Evolutionary conservation across 2,797 vertebrate genomes (phyloP).

Genomic region (Leucoraja ocellata): DNA sequence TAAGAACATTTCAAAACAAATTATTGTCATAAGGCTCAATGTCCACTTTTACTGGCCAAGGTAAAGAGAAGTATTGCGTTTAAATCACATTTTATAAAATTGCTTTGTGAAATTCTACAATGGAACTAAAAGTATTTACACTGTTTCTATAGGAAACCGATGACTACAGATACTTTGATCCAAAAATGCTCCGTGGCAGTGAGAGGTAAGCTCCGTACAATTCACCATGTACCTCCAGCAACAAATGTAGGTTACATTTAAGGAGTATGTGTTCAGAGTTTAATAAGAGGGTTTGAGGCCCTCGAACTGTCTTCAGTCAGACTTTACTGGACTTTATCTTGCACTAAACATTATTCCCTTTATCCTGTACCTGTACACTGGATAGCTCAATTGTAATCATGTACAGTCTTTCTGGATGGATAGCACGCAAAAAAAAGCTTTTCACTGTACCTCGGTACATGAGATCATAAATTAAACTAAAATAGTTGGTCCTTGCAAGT

Average conservation of each 20-base stretch:
- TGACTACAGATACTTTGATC: conserved; percentile 95
- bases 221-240: conserved; percentile 14
- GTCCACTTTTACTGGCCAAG: not conserved
- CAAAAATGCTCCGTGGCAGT: conserved; percentile 91
- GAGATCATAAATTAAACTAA: too few relatives aligned
- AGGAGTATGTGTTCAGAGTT: not conserved
- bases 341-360: too few relatives aligned
- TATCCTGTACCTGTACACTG: too few relatives aligned
- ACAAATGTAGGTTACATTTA: not conserved
- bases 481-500: not conserved
- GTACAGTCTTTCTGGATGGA: too few relatives aligned
- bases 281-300: too few relatives aligned
- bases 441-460: too few relatives aligned
- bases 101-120: not conserved
- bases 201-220: conserved; percentile 71
- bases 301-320: too few relatives aligned
- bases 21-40: not conserved
- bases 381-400: too few relatives aligned
- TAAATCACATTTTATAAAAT: not conserved
- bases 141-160: conserved; percentile 79
- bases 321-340: too few relatives aligned
- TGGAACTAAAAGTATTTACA: not conserved
- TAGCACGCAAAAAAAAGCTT: too few relatives aligned
- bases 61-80: not conserved
- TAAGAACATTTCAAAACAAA: not conserved